Base-by-base conservation (phyloP, 2,888 invertebrate species). In the Pecten maximus region DNA sequence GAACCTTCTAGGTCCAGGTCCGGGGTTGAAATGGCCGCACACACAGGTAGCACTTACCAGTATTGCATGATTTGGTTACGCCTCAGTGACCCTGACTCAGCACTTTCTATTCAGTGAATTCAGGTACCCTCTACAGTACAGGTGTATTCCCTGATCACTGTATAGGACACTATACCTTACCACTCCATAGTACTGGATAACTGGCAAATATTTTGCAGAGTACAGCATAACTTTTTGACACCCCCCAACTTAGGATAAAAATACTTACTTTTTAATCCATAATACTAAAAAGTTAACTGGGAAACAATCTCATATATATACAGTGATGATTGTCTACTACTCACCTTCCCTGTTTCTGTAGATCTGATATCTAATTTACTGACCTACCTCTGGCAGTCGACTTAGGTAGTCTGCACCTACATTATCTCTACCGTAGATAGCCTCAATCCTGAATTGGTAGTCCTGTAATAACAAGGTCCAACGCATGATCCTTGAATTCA, bases 371-470 rank as follows among this genome's bases (percentile, higher is more conserved):
- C 50, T 50, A 12, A 50, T 50, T 19, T 50, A 50, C 50, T 50
- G 50, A 50, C 50, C 16, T 50, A 50, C 50, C 50, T 50, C 50
- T 50, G 50, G 19, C 50, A 50, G 50, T 50, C 50, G 50, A 50
- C 50, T 50, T 16, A 50, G 50, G 50, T 50, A 50, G 19, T 87
- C 87, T 87, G 87, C 87, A 87, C 87, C 87, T 40, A 87, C 87
- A 87, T 87, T 87, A n/a, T 87, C 87, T 40, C 40, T n/a, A 87
- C 87, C 87, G 15, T 28, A 15, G 40, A 87, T 87, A 87, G 40
- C 12, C 19, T 87, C 87, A 87, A 87, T 87, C 39, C 40, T 39
- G 40, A 87, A 87, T 40, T 40, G 39, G 40, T 87, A 40, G 87
- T 40, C 39, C 40, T 87, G 87, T 40, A 10, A 87, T 40, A 87